These are phyloP conservation scores for Pollicipes pollicipes DNA, from an alignment of 1,140 invertebrate genomes.

Conservation along the genomic window DNA sequence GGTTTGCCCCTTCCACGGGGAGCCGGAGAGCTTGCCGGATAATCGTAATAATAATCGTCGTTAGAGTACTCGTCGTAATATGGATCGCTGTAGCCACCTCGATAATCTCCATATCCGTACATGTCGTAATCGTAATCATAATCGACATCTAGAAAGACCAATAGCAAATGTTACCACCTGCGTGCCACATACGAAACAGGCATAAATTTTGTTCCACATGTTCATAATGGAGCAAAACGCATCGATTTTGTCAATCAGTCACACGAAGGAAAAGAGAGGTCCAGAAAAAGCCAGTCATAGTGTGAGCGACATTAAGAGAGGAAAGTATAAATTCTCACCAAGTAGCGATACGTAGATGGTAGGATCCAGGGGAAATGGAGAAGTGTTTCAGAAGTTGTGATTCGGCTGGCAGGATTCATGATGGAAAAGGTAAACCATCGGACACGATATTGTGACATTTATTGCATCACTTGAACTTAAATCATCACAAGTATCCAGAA, in stretches of 20 bases:
- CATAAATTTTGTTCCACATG: neutral
- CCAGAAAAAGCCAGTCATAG: slow-evolving; percentile 1
- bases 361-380: neutral
- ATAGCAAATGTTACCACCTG: neutral
- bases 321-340: neutral
- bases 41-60: slow-evolving; percentile 28
- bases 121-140: slow-evolving; percentile 82
- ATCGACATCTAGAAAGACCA: neutral
- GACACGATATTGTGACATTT: neutral
- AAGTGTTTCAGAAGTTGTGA: neutral
- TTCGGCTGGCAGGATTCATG: neutral
- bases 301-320: neutral
- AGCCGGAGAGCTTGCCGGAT: neutral
- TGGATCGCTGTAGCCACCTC: slow-evolving; percentile 80
- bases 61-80: slow-evolving; percentile 86
- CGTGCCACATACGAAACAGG: too few relatives aligned
- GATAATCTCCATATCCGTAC: slow-evolving; percentile 88
- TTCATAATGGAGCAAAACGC: too few relatives aligned
- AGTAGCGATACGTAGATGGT: too few relatives aligned
- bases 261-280: neutral
- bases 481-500: neutral
- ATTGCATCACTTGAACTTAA: neutral
- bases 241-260: too few relatives aligned
- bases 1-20: neutral
- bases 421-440: neutral